Base-by-base conservation (phyloP, 2,797 vertebrate genomes). In the Argya squamiceps region DNA sequence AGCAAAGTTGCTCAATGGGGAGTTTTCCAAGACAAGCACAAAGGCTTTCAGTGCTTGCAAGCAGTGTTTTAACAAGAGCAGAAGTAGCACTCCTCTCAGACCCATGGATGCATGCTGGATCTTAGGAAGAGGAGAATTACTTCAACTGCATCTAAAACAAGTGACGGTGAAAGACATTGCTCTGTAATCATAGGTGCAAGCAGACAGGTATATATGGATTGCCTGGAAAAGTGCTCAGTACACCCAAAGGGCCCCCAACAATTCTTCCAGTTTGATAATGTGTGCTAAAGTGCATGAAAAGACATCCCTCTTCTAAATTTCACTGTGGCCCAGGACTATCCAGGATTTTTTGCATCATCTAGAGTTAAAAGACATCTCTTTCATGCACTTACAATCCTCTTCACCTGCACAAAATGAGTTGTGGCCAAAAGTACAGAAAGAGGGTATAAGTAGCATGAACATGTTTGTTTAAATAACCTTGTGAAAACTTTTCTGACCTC, bases 1-100 rank as follows among this genome's bases (percentile, higher is more conserved):
- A 82, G 22, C 53, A 49, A 78, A 94, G 41, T 77, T 81, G 65
- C 70, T 89, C 70, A 87, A 8, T 73, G 47, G 41, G 29, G 60
- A 95, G 92, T 43, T 76, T 81, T 95, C 79, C 67, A 87, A 88
- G 53, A 68, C 50, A 80, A 95, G 68, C 39, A 77, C n/a, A 75
- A 60, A 44, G 73, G 58, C 29, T 92, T 73, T 50, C 41, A 93
- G 24, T 12, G 16, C 36, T 92, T 84, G 69, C 71, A 86, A 92
- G 50, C 26, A 81, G 27, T 55, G 7, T 47, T 86, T 88, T 70
- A 79, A 47, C 41, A 76, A 56, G 26, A 75, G 32, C 36, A 32
- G 63, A 94, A 83, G 37, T 10, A 94, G 16, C 34, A 27, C 16
- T 84, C 11, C 13, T 80, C 47, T 88, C 3, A 2, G 52, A 50